Evolutionary conservation across 2,113 vertebrate species (phyloP).

Genomic region (Hyla sarda): DNA sequence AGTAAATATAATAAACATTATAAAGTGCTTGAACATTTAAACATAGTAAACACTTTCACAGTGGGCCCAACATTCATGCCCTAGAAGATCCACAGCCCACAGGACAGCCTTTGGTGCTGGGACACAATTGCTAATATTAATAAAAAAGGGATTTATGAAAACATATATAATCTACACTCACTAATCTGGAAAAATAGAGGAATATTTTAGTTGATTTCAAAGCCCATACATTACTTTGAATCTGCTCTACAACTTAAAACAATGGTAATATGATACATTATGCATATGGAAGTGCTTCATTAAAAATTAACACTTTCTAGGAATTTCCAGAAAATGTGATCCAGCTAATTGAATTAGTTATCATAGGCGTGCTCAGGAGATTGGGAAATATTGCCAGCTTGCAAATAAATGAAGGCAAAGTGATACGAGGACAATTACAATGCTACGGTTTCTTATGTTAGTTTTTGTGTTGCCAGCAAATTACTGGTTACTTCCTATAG

Average conservation of each 20-base stretch:
- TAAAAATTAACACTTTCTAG: slow-evolving; percentile 54
- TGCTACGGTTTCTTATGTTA: neutral
- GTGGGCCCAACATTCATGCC: too few relatives aligned
- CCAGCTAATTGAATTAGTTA: slow-evolving; percentile 45
- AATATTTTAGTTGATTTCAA: neutral
- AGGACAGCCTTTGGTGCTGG: too few relatives aligned
- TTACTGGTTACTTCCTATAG: neutral
- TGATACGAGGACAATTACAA: neutral
- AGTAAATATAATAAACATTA: too few relatives aligned
- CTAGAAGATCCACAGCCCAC: too few relatives aligned
- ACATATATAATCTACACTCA: neutral
- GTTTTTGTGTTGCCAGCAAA: neutral
- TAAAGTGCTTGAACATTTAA: too few relatives aligned
- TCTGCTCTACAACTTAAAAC: neutral
- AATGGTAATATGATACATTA: slow-evolving; percentile 12
- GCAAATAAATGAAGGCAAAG: neutral
- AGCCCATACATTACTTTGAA: neutral
- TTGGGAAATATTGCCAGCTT: neutral
- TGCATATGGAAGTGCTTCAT: slow-evolving; percentile 45
- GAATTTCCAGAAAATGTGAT: slow-evolving; percentile 42
- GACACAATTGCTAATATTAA: too few relatives aligned
- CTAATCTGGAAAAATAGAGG: neutral
- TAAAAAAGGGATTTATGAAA: too few relatives aligned
- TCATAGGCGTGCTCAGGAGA: neutral
- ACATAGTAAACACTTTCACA: too few relatives aligned